Evolutionary conservation across 2,113 vertebrate genomes (phyloP).

Genomic region (Dicrurus megarhynchus): DNA sequence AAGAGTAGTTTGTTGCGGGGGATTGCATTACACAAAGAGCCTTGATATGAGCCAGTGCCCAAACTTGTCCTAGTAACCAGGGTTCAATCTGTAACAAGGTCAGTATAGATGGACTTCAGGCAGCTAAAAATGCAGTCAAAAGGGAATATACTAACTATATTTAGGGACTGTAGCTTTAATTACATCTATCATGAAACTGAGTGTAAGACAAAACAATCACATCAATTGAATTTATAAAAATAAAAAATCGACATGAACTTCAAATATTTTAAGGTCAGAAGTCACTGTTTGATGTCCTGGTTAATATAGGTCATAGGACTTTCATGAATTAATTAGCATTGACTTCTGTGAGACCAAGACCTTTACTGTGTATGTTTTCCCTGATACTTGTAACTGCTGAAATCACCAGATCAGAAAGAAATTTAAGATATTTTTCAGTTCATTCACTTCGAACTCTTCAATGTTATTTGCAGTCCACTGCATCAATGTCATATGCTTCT

Average conservation of each 20-base stretch:
- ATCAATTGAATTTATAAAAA: neutral
- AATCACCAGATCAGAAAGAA: slow-evolving; percentile 18
- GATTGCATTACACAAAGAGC: neutral
- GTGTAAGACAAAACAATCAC: neutral
- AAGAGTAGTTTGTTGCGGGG: neutral
- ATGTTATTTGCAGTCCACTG: neutral
- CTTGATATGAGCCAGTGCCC: neutral
- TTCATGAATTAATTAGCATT: slow-evolving; percentile 2
- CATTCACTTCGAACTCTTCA: slow-evolving; percentile 12
- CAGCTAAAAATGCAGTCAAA: neutral
- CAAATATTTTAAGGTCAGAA: slow-evolving; percentile 1
- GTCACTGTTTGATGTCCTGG: neutral
- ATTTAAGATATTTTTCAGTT: slow-evolving; percentile 27
- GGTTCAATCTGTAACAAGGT: neutral
- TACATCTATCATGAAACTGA: neutral
- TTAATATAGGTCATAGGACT: neutral
- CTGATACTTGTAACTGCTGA: neutral
- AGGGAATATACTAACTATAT: neutral
- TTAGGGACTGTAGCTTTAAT: neutral
- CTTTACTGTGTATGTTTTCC: neutral
- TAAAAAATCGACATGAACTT: neutral
- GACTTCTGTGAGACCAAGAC: neutral
- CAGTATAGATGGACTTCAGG: neutral
- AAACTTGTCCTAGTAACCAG: neutral
- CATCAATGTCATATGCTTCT: neutral